These are phyloP conservation scores for Cecidostiba fungosa DNA, from an alignment of 2,888 invertebrate genomes.

Conservation along the genomic window DNA sequence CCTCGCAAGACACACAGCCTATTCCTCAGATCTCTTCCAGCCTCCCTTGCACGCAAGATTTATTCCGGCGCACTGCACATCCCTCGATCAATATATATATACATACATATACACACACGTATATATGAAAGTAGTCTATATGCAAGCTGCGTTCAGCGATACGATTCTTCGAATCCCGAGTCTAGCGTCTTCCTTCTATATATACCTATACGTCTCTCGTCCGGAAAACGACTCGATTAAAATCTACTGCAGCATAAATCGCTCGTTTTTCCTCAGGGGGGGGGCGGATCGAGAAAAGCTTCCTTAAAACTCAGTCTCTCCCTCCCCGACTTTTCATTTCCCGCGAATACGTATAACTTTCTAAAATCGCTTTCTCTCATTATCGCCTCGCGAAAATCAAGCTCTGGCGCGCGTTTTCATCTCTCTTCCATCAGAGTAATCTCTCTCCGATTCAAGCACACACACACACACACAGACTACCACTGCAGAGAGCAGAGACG, in stretches of 20 bases:
- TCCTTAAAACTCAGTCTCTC: neutral
- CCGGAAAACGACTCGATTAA: constrained; percentile 50
- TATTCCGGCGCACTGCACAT: constrained; percentile 41
- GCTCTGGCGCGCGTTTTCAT: neutral
- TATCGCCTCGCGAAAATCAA: constrained; percentile 1
- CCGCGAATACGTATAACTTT: neutral
- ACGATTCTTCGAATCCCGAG: constrained; percentile 33
- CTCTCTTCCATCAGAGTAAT: neutral
- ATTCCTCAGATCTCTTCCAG: constrained; percentile 36
- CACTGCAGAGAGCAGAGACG: neutral
- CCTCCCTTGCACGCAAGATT: constrained; percentile 42
- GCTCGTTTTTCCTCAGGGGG: neutral
- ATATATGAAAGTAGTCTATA: neutral
- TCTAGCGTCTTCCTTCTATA: neutral
- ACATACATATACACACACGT: neutral
- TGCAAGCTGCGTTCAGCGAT: constrained; percentile 1
- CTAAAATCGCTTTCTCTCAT: neutral
- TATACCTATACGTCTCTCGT: neutral
- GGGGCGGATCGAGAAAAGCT: constrained; percentile 8
- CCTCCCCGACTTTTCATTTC: constrained; percentile 3
- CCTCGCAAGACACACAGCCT: constrained; percentile 15
- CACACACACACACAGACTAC: too few species aligned
- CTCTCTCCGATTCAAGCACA: neutral
- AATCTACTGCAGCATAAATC: constrained; percentile 45
- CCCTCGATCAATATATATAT: constrained; percentile 5